phyloP scores from a whole-genome alignment of 2,888 invertebrate genomes.

The Oxycera nigricornis region DNA sequence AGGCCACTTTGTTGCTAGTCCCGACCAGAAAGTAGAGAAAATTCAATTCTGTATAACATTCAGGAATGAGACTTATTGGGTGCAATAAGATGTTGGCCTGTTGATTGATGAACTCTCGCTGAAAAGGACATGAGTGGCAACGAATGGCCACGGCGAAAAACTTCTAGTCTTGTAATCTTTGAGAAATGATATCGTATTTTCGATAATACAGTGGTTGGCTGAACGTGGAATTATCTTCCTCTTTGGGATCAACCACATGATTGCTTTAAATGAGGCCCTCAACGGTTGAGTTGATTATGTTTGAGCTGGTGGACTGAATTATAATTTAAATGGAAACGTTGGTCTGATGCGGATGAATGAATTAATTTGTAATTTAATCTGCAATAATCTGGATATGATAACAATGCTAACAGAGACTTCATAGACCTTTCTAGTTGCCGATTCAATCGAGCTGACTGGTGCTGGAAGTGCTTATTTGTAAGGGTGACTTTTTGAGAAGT shows the following conservation, averaged over 20 bases:
- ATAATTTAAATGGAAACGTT: background rate
- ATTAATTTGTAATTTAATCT: background rate
- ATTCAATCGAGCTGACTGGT: too few relatives aligned
- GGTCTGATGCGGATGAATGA: background rate
- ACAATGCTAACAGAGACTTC: too few relatives aligned
- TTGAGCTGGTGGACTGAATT: background rate
- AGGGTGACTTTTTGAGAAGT: too few relatives aligned
- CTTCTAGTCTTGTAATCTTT: slow-evolving; percentile 8
- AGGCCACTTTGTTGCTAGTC: background rate
- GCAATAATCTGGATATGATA: too few relatives aligned
- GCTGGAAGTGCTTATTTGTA: too few relatives aligned
- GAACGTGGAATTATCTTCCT: slow-evolving; percentile 10
- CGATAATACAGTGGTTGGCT: background rate
- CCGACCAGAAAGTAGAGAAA: background rate
- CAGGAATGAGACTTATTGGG: slow-evolving; percentile 29
- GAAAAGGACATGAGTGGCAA: slow-evolving; percentile 12
- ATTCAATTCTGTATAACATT: slow-evolving; percentile 25
- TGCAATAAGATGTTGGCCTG: slow-evolving; percentile 25
- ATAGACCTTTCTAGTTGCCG: too few relatives aligned
- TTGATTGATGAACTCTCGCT: slow-evolving; percentile 26
- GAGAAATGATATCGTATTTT: slow-evolving; percentile 13
- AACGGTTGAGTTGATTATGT: slow-evolving; percentile 32
- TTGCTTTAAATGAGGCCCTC: slow-evolving; percentile 26
- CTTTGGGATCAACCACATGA: background rate
- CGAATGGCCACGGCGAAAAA: slow-evolving; percentile 10